These are phyloP conservation scores for Okapia johnstoni DNA, from an alignment of 2,113 vertebrate species.

Conservation along the genomic window DNA sequence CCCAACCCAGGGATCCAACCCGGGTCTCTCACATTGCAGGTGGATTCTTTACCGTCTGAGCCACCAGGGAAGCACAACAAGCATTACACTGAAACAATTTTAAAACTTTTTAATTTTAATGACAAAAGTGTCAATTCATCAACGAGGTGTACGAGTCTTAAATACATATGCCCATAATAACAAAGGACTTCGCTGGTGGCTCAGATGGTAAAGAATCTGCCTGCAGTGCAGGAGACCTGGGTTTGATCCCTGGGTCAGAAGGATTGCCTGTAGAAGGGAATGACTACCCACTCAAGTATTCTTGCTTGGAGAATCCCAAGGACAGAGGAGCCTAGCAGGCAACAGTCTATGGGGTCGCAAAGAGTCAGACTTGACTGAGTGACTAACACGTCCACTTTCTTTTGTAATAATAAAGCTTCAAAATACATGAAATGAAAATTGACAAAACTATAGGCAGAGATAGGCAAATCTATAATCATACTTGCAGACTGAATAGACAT, in stretches of 20 bases:
- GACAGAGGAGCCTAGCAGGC: background rate
- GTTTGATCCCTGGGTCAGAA: fast-evolving
- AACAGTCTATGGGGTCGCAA: background rate
- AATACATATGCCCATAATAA: background rate
- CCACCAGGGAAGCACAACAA: background rate
- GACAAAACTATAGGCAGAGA: background rate
- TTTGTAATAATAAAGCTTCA: background rate
- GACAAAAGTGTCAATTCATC: background rate
- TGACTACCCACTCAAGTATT: background rate
- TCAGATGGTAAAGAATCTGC: background rate
- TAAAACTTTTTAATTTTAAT: background rate
- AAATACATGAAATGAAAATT: background rate
- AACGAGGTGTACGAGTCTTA: background rate
- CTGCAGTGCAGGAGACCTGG: background rate
- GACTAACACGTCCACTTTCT: background rate
- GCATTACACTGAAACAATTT: background rate
- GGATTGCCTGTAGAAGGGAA: background rate
- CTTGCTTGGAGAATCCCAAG: background rate
- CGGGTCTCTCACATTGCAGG: background rate
- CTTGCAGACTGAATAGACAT: background rate
- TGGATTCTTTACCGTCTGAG: fast-evolving
- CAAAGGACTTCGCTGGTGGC: background rate
- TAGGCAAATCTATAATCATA: background rate
- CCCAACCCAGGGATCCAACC: background rate
- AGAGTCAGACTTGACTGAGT: background rate